Conservation (phyloP, 37 sponge, comb jelly and placozoan genomes). For the Sycon ciliatum region DNA sequence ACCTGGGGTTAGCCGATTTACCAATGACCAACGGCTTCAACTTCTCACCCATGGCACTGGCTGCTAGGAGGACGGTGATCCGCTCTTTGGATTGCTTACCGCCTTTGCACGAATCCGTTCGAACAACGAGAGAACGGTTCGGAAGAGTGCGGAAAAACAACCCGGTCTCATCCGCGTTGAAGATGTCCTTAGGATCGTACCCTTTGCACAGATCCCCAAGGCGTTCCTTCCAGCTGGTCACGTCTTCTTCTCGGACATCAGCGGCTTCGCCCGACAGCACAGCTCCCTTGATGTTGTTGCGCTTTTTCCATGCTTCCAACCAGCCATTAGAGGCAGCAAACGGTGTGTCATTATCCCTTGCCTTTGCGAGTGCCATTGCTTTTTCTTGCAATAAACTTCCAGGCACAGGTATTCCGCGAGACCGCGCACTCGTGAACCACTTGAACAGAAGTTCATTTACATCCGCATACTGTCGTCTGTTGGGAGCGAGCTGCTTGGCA, state of each 20-base stretch:
- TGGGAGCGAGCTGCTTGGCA: no score
- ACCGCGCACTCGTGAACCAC: slow-evolving; percentile 13
- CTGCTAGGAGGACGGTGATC: slow-evolving; percentile 22
- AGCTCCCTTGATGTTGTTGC: background rate
- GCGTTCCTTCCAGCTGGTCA: slow-evolving; percentile 10
- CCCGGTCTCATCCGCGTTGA: slow-evolving; percentile 35
- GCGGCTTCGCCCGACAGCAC: slow-evolving; percentile 26
- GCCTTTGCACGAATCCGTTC: slow-evolving; percentile 6
- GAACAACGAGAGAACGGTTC: slow-evolving; percentile 21
- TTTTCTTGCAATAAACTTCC: slow-evolving; percentile 19
- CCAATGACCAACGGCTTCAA: slow-evolving; percentile 28
- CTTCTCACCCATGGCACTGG: slow-evolving; percentile 22
- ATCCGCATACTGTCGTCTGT: no score
- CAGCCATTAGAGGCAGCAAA: slow-evolving; percentile 30
- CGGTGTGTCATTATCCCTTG: background rate
- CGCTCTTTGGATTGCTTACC: slow-evolving; percentile 24
- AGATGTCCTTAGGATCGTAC: slow-evolving; percentile 21
- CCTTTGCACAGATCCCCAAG: slow-evolving; percentile 6
- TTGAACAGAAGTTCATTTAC: no score
- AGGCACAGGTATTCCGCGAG: slow-evolving; percentile 18
- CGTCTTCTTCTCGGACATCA: background rate
- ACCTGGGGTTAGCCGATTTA: background rate
- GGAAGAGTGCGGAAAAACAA: slow-evolving; percentile 36
- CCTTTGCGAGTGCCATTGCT: slow-evolving; percentile 1
- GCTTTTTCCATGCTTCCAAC: slow-evolving; percentile 12